These are phyloP conservation scores for Cataglyphis hispanica DNA, from an alignment of 1,140 invertebrate genomes.

Conservation along the genomic window DNA sequence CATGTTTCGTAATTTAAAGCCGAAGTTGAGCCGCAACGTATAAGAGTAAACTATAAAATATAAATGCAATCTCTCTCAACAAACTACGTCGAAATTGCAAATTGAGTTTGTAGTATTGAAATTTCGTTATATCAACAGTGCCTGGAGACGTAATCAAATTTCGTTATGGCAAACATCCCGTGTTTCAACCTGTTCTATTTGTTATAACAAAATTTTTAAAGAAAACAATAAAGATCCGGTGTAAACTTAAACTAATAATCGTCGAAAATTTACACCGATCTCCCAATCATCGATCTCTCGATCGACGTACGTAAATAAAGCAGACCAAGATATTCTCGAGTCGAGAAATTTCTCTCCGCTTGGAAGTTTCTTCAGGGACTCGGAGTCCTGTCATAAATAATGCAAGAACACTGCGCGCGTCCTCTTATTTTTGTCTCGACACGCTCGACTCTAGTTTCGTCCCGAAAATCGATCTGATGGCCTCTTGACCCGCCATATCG, in stretches of 20 bases:
- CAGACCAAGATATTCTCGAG: neutral
- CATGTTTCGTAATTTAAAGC: neutral
- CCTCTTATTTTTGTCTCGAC: slow-evolving; percentile 44
- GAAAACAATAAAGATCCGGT: neutral
- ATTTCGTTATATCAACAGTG: slow-evolving; percentile 52
- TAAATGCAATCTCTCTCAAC: slow-evolving; percentile 39
- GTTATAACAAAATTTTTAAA: slow-evolving; percentile 16
- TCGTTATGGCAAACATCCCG: slow-evolving; percentile 34
- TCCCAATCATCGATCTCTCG: neutral
- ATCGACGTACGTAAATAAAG: slow-evolving; percentile 8
- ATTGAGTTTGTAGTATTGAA: slow-evolving; percentile 59
- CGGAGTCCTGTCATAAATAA: slow-evolving; percentile 36
- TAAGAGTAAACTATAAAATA: slow-evolving; percentile 24
- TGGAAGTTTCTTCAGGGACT: neutral
- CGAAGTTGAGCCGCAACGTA: neutral
- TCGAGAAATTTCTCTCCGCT: neutral
- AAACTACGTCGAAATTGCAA: slow-evolving; percentile 35
- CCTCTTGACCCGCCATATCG: slow-evolving; percentile 61
- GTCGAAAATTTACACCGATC: neutral
- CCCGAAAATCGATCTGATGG: slow-evolving; percentile 53
- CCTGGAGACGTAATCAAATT: slow-evolving; percentile 45
- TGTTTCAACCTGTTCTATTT: neutral
- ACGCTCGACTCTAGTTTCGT: neutral
- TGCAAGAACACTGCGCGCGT: slow-evolving; percentile 5
- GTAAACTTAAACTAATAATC: neutral